Evolutionary conservation across 2,888 invertebrate species (phyloP).

Genomic region (Machimus rusticus): DNA sequence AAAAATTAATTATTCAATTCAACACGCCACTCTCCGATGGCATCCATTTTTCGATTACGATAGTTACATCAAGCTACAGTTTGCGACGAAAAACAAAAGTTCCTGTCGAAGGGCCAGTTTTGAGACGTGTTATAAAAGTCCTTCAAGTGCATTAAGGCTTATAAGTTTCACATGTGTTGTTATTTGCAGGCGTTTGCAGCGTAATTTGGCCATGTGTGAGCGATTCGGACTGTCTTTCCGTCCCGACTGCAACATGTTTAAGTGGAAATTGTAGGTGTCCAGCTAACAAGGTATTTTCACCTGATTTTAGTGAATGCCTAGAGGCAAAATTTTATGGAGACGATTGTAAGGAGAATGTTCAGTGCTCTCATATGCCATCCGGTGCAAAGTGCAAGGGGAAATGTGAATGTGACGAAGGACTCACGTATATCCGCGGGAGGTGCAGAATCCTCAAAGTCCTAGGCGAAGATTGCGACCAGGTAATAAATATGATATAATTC

Average conservation of each 20-base stretch:
- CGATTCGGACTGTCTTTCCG: conserved; percentile 56
- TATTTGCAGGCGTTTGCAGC: conserved; percentile 23
- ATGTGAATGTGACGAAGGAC: conserved; percentile 62
- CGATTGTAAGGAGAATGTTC: conserved; percentile 59
- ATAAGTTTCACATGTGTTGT: not conserved
- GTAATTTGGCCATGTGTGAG: conserved; percentile 59
- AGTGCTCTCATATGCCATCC: conserved; percentile 64
- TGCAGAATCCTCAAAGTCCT: conserved; percentile 59
- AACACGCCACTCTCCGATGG: not conserved
- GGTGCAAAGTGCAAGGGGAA: conserved; percentile 62
- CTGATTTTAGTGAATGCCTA: conserved; percentile 58
- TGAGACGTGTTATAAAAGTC: not conserved
- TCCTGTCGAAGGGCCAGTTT: not conserved
- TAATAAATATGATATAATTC: conserved; percentile 39
- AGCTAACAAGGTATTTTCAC: conserved; percentile 57
- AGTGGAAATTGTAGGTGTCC: conserved; percentile 55
- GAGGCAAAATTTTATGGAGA: conserved; percentile 60
- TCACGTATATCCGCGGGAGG: conserved; percentile 59
- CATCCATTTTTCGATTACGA: not conserved
- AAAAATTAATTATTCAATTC: conserved; percentile 1
- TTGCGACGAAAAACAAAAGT: not conserved
- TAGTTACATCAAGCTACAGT: not conserved
- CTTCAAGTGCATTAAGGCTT: not conserved
- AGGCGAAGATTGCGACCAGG: conserved; percentile 57
- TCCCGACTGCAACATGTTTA: conserved; percentile 55